Base-by-base conservation (phyloP, 2,888 invertebrate genomes). In the Bellardia bayeri region DNA sequence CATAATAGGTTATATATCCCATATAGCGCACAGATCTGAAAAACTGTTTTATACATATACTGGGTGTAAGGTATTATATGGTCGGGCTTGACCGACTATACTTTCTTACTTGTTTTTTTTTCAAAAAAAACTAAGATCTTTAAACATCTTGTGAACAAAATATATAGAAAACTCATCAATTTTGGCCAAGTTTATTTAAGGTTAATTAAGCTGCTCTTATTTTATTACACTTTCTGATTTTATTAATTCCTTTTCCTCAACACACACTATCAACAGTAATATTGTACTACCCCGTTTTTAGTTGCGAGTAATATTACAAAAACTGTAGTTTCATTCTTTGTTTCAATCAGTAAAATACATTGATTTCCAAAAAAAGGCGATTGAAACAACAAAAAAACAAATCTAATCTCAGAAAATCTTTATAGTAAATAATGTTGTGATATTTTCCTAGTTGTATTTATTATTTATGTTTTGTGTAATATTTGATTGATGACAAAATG, bases 401-500 rank as follows among this genome's bases (percentile, higher is more conserved):
- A 56, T 58, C 40, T 63, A 49, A 79, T 86, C 68, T 75, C 42
- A 68, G 63, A 54, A 69, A 69, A 74, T 63, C 54, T 82, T 63
- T 74, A 51, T 3, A 56, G 16, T 61, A 76, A 69, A 61, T 54
- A 51, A 4, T 54, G n/a, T 66, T 33, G 45, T 64, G 71, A 11
- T 8, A 3, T 63, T 2, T 30, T 16, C 9, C 40, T 37, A 23
- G 23, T 83, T 66, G 78, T 66, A 61, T 66, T 16, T 51, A 23
- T 13, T 71, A 42, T 66, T 14, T 49, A 14, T 23, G 54, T 54
- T 63, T 71, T 71, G 13, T 71, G 71, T 78, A 71, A 87, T 87
- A 85, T 82, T 85, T 87, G 85, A 87, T 87, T 87, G 87, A 85
- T 87, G 85, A 85, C 79, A 74, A 80, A 68, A 63, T 16, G 14